Base-by-base conservation (phyloP, 2,888 invertebrate species). In the Frankliniella fusca region DNA sequence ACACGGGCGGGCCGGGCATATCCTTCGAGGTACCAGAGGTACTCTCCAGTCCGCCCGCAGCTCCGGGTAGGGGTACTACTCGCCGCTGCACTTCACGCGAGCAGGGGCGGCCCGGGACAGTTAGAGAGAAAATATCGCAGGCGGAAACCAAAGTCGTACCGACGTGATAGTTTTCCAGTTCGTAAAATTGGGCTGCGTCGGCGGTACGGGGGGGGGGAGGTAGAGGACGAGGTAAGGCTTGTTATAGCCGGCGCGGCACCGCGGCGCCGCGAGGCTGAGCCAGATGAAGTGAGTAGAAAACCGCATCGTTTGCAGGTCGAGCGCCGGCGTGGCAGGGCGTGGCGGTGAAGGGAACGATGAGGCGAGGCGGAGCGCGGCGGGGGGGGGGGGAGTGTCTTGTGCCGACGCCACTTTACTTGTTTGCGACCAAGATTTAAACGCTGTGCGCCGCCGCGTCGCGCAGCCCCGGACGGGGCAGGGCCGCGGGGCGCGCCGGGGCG, bases 221-320 rank as follows among this genome's bases (percentile, higher is more conserved):
- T 5, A 12, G 54, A 12, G 54, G 54, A 9, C 1, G 15, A 2
- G 54, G 54, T 9, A 12, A 2, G 54, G 15, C 12, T 54, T 15
- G 18, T 54, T 18, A 9, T n/a, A 18, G 9, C 1, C 23, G 20
- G n/a, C 11, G 23, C 9, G 20, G 15, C 65, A 11, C 65, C 9
- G 65, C n/a, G 27, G 23, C 23, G 23, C 9, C 70, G 12, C 70
- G 70, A 70, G n/a, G 70, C 70, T n/a, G 65, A 65, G 20, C n/a
- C 23, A 76, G 70, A 76, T 76, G 70, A 76, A 76, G 70, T 76
- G 70, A 76, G 70, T 76, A 12, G 70, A 12, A 23, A 27, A 76
- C 70, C 70, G 70, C 70, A 76, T 76, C 70, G 70, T 76, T 76
- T 76, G 27, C 70, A 76, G 23, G 23, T 15, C 54, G 20, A 27